Evolutionary conservation across 2,797 vertebrate genomes (phyloP).

Genomic region (Enteromius unitaeniatus): DNA sequence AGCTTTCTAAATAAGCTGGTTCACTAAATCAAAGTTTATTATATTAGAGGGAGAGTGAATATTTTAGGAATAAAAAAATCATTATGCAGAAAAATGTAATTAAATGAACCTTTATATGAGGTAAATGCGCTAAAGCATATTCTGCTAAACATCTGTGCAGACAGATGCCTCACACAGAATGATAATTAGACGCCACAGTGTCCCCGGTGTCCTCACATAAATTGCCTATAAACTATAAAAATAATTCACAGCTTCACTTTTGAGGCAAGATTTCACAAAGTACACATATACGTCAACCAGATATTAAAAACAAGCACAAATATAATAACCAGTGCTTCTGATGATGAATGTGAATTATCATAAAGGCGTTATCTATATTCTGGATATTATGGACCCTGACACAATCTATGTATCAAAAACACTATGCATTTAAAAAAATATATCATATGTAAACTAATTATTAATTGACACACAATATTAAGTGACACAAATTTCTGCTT

Average conservation of each 20-base stretch:
- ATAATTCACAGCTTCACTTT: constrained; percentile 53
- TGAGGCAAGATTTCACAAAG: not conserved
- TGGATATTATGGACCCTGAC: too few species aligned
- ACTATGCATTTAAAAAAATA: not conserved
- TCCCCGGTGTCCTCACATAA: constrained; percentile 51
- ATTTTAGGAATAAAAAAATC: not conserved
- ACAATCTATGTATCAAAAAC: too few species aligned
- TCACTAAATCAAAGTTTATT: not conserved
- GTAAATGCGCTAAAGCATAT: constrained; percentile 29
- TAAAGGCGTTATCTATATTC: not conserved
- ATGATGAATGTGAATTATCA: constrained; percentile 6
- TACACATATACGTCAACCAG: not conserved
- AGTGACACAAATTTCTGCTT: not conserved
- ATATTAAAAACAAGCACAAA: not conserved
- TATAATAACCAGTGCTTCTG: not conserved
- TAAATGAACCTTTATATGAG: constrained; percentile 40
- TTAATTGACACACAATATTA: not conserved
- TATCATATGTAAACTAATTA: not conserved
- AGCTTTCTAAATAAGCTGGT: not conserved
- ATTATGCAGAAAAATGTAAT: not conserved
- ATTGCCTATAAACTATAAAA: constrained; percentile 53
- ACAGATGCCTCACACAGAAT: constrained; percentile 60
- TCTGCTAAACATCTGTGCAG: constrained; percentile 57
- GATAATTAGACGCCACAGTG: constrained; percentile 62
- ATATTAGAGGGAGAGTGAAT: not conserved